Evolutionary conservation across 2,797 vertebrate genomes (phyloP).

Genomic region (Rhinella marina): DNA sequence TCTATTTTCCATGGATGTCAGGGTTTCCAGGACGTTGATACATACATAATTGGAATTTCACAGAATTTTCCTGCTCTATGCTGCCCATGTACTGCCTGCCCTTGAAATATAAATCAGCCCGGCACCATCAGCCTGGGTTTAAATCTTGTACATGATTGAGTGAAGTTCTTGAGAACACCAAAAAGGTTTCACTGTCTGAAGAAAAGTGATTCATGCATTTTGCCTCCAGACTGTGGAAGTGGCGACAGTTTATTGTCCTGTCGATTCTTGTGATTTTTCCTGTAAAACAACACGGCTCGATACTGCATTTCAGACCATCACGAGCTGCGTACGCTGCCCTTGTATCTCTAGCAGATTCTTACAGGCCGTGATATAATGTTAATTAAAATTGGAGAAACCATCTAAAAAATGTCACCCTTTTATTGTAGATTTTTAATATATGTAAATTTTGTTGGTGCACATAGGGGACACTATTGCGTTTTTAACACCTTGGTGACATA

Average conservation of each 20-base stretch:
- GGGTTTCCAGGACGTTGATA: background rate
- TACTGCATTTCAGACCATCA: background rate
- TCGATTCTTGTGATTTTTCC: background rate
- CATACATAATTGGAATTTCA: background rate
- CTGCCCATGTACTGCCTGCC: background rate
- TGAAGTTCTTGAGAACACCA: background rate
- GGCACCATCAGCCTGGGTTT: background rate
- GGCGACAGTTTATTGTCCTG: slow-evolving; percentile 7
- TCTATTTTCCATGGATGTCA: background rate
- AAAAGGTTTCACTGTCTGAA: background rate
- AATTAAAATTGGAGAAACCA: no score
- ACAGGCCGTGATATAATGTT: background rate
- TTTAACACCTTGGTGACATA: no score
- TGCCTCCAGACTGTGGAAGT: background rate
- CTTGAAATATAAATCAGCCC: background rate
- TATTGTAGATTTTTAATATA: no score
- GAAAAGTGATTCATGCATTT: background rate
- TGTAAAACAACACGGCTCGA: background rate
- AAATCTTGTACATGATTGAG: background rate
- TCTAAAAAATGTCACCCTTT: no score
- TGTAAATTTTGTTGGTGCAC: no score
- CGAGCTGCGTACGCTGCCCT: background rate
- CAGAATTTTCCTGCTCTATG: background rate
- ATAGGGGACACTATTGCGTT: no score
- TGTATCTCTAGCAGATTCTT: background rate